A percentile compares a stretch with the other conserved stretches of the same genome.
phyloP scores from a whole-genome alignment of 2,797 vertebrate genomes.

The Typhlichthys eigenmanni region DNA sequence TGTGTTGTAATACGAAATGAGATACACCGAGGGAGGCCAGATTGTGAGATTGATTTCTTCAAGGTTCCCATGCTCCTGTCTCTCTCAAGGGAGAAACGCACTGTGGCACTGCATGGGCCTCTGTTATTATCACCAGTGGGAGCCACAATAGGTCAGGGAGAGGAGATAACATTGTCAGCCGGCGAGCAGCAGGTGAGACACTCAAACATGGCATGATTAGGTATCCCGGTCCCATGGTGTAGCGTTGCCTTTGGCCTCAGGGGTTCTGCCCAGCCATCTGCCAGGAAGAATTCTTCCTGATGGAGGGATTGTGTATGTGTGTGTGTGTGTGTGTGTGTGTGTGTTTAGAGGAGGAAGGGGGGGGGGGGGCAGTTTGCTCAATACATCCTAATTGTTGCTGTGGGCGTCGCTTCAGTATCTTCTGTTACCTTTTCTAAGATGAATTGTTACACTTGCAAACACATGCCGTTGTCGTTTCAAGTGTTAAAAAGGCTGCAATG shows the following conservation, averaged over 20 bases:
- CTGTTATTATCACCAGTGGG: conserved; percentile 75
- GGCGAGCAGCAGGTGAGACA: conserved; percentile 79
- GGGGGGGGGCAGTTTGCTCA: conserved; percentile 23
- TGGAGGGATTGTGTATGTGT: conserved; percentile 15
- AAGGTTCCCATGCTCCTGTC: conserved; percentile 72
- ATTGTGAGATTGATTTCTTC: conserved; percentile 68
- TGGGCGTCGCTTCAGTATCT: conserved; percentile 67
- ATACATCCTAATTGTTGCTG: conserved; percentile 61
- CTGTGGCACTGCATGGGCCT: conserved; percentile 65
- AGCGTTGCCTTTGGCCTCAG: conserved; percentile 76
- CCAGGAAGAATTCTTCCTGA: conserved; percentile 68
- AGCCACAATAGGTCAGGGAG: conserved; percentile 76
- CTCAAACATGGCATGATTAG: conserved; percentile 77
- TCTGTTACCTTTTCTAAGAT: conserved; percentile 60
- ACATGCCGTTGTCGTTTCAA: conserved; percentile 40
- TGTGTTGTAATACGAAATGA: conserved; percentile 52
- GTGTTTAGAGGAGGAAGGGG: neutral
- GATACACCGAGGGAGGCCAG: conserved; percentile 53
- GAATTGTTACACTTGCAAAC: conserved; percentile 56
- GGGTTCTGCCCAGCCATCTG: conserved; percentile 80
- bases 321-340: neutral
- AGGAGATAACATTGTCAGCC: conserved; percentile 82
- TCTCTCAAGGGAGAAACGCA: conserved; percentile 70
- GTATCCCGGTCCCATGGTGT: conserved; percentile 83
- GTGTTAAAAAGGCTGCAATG: conserved; percentile 21